Evolutionary conservation across 2,797 vertebrate genomes (phyloP), one percentile per base, ranked within the genome.

Genomic region (Echiichthys vipera): DNA sequence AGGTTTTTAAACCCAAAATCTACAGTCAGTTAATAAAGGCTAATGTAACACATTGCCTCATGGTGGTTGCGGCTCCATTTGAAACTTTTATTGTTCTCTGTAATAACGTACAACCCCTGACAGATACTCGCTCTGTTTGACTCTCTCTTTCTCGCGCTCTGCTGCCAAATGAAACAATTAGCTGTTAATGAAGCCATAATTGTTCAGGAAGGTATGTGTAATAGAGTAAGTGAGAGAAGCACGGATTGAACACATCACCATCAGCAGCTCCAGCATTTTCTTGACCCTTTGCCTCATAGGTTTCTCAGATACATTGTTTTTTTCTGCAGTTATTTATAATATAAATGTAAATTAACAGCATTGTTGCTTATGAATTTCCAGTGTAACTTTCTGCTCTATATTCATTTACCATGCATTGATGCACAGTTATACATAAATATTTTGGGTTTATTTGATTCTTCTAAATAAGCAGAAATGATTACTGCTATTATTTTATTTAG

Each of bases 151-250:
- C 27, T 37, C 36, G 18, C 58, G 15, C 32, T 47, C 65, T 57
- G 37, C 65, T 79, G 66, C 71, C 78, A 85, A 80, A 69, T 84
- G 59, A 87, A 84, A 88, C 80, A 84, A 80, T 84, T 78, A 81
- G 67, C 37, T 4, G 20, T 78, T 82, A 89, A 87, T 82, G 82
- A 85, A 80, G 77, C 69, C 65, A 43, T 84, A 84, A 81, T 78
- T 81, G 64, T 73, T 54, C 46, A 47, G 46, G 74, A 83, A 79
- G 55, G 67, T 74, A 22, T 36, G 30, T 64, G 25, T 39, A 18
- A 36, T 30, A 50, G 56, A 39, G 54, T n/a, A 11, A 47, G 10
- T 37, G 65, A 34, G 62, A 45, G 30, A 45, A 53, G 49, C 0
- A n/a, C n/a, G n/a, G 36, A 54, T 40, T 71, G 30, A 68, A 43